Percentiles rank a stretch among this genome's conserved stretches.
Evolutionary conservation across 2,888 invertebrate genomes (phyloP).

Genomic region (Monopis laevigella): DNA sequence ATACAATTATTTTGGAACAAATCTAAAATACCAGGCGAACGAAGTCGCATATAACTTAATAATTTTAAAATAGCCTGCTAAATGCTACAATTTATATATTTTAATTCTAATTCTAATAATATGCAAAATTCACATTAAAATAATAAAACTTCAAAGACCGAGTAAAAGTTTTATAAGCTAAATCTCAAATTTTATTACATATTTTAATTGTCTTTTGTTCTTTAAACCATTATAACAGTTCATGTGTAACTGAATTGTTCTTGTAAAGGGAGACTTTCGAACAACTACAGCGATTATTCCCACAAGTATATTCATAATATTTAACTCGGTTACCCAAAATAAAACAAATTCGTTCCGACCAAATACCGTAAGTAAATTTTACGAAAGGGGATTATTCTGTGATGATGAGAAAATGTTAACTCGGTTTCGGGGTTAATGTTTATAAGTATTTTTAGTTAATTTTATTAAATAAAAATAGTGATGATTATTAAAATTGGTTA

Average conservation of each 20-base stretch:
- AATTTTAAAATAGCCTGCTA: neutral
- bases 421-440: no score
- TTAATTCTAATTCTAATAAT: neutral
- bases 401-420: no score
- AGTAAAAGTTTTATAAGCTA: conserved; percentile 7
- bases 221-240: neutral
- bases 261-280: no score
- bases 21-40: no score
- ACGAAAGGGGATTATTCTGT: neutral
- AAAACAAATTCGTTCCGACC: neutral
- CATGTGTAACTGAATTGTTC: no score
- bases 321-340: conserved; percentile 8
- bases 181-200: no score
- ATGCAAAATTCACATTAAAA: conserved; percentile 6
- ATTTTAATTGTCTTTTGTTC: conserved; percentile 10
- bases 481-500: no score
- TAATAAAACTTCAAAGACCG: conserved; percentile 1
- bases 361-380: conserved; percentile 2
- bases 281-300: no score
- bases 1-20: no score
- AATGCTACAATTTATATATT: neutral
- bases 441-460: no score
- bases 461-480: no score
- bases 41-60: no score
- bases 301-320: conserved; percentile 2